These are phyloP conservation scores for Molanna angustata DNA, from an alignment of 2,888 invertebrate species.

Conservation along the genomic window DNA sequence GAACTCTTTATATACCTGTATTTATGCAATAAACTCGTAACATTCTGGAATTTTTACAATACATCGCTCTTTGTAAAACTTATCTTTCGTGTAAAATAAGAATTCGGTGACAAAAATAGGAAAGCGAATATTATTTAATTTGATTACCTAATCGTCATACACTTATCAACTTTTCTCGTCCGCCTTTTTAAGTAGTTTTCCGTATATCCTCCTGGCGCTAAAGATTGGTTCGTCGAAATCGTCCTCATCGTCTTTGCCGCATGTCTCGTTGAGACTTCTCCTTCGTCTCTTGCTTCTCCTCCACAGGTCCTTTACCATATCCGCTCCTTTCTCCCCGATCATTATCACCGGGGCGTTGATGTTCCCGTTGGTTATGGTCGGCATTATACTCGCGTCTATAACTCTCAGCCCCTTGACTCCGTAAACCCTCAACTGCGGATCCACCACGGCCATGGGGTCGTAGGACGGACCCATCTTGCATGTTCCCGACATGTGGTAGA, in stretches of 20 bases:
- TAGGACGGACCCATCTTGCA: conserved; percentile 78
- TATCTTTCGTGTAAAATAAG: too few species aligned
- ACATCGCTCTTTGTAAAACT: too few species aligned
- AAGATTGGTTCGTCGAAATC: conserved; percentile 20
- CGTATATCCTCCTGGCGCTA: conserved; percentile 26
- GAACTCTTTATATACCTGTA: too few species aligned
- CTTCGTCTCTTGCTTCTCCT: conserved; percentile 41
- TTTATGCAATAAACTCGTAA: too few species aligned
- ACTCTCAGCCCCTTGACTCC: conserved; percentile 77
- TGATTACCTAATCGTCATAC: background rate
- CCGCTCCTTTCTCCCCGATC: conserved; percentile 85
- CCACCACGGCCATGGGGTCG: conserved; percentile 80
- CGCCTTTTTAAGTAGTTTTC: conserved; percentile 14
- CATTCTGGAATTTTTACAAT: too few species aligned
- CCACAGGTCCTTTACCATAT: conserved; percentile 76
- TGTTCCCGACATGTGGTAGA: conserved; percentile 82
- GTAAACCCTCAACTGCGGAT: conserved; percentile 71
- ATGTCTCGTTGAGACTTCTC: conserved; percentile 35
- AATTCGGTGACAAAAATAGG: too few species aligned
- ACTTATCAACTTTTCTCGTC: conserved; percentile 12
- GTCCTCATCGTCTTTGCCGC: background rate
- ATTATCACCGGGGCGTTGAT: conserved; percentile 85
- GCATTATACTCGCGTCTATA: conserved; percentile 88
- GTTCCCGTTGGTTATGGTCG: conserved; percentile 81
- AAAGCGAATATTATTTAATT: too few species aligned